These are phyloP conservation scores for Chrysopa pallens DNA, from an alignment of 1,140 invertebrate genomes.

Conservation along the genomic window DNA sequence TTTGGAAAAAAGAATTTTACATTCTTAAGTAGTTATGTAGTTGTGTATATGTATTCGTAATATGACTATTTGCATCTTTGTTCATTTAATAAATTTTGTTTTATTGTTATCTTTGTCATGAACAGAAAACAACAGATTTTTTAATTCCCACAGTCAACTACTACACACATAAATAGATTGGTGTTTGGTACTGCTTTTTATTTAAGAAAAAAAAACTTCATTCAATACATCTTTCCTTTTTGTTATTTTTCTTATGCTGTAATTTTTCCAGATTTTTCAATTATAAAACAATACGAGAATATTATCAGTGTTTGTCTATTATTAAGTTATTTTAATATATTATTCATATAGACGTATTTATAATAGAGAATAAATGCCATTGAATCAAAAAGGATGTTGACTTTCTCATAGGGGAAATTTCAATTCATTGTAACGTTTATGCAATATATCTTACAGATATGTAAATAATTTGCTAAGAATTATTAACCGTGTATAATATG, in stretches of 20 bases:
- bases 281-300: background rate
- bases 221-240: background rate
- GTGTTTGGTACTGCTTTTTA: background rate
- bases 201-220: background rate
- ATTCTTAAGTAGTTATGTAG: background rate
- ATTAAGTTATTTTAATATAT: too few species aligned
- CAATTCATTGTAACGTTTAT: too few species aligned
- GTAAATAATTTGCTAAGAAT: too few species aligned
- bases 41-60: too few species aligned
- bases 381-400: too few species aligned
- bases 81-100: background rate
- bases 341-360: too few species aligned
- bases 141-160: background rate
- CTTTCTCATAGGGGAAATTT: too few species aligned
- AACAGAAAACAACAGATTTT: background rate
- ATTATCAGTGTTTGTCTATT: too few species aligned
- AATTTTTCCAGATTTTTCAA: background rate
- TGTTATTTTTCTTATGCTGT: background rate
- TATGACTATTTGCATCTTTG: background rate
- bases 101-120: background rate
- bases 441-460: too few species aligned
- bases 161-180: background rate
- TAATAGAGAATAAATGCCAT: too few species aligned
- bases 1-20: background rate
- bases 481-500: too few species aligned